Evolutionary conservation across 2,888 invertebrate genomes (phyloP).

Genomic region (Drosophila merina): DNA sequence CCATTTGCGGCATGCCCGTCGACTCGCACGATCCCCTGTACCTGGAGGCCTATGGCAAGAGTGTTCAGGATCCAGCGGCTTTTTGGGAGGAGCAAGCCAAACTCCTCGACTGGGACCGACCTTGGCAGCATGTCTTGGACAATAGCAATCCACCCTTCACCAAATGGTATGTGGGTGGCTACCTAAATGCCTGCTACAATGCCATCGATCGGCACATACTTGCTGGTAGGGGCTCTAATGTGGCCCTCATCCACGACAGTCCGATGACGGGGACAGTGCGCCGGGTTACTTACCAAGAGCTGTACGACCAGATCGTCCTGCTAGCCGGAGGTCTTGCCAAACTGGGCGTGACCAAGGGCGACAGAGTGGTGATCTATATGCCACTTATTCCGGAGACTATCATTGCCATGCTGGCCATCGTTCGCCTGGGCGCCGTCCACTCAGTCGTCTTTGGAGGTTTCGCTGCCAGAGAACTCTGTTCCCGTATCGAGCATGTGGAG

Average conservation of each 20-base stretch:
- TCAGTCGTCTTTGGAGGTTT: constrained; percentile 98
- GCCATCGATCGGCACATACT: constrained; percentile 95
- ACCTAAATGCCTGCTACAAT: constrained; percentile 96
- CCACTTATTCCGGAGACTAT: constrained; percentile 96
- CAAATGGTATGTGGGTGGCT: constrained; percentile 95
- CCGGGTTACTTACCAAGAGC: constrained; percentile 91
- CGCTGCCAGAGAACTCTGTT: constrained; percentile 93
- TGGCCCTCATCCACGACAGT: constrained; percentile 95
- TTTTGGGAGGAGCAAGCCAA: constrained; percentile 94
- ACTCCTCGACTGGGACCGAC: constrained; percentile 91
- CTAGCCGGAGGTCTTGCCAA: constrained; percentile 92
- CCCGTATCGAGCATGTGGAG: constrained; percentile 93
- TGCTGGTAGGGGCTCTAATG: constrained; percentile 90
- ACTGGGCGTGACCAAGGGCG: constrained; percentile 92
- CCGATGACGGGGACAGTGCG: constrained; percentile 91
- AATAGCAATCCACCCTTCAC: constrained; percentile 93
- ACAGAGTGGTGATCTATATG: constrained; percentile 96
- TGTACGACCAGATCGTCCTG: constrained; percentile 88
- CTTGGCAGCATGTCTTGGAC: constrained; percentile 93
- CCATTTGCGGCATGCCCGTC: constrained; percentile 62
- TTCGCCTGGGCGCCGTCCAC: constrained; percentile 95
- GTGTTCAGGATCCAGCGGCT: constrained; percentile 90
- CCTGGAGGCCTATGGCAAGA: constrained; percentile 87
- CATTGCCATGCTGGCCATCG: constrained; percentile 94
- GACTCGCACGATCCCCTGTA: constrained; percentile 85